Evolutionary conservation across 1,140 invertebrate species (phyloP).

Genomic region (Drosophila paulistorum): DNA sequence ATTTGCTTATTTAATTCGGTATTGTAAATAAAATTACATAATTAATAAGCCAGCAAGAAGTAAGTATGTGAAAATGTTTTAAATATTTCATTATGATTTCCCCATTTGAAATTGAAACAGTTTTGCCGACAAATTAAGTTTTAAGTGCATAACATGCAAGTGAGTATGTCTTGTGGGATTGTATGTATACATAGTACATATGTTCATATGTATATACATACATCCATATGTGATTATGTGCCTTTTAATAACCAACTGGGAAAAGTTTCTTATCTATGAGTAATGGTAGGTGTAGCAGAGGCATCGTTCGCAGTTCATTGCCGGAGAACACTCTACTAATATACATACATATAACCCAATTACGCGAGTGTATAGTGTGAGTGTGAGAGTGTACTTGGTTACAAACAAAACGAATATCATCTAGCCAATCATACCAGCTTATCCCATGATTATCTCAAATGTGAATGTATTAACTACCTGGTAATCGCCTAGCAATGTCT

Average conservation of each 20-base stretch:
- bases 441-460: no score
- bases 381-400: no score
- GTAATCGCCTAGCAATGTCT: no score
- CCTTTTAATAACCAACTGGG: neutral
- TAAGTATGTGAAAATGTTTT: constrained; percentile 50
- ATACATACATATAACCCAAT: no score
- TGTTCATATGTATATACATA: no score
- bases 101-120: constrained; percentile 59
- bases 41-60: constrained; percentile 8
- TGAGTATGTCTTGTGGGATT: neutral
- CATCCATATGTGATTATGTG: neutral
- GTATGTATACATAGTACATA: neutral
- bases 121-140: constrained; percentile 63
- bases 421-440: no score
- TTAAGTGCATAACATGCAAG: constrained; percentile 32
- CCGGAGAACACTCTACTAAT: no score
- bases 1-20: constrained; percentile 26
- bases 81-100: constrained; percentile 40
- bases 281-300: neutral
- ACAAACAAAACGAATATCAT: no score
- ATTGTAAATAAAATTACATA: constrained; percentile 38
- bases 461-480: no score
- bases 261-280: neutral
- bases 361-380: no score
- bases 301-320: neutral